These are phyloP conservation scores for Ennomos fuscantarius DNA, from an alignment of 2,888 invertebrate genomes.

Conservation along the genomic window DNA sequence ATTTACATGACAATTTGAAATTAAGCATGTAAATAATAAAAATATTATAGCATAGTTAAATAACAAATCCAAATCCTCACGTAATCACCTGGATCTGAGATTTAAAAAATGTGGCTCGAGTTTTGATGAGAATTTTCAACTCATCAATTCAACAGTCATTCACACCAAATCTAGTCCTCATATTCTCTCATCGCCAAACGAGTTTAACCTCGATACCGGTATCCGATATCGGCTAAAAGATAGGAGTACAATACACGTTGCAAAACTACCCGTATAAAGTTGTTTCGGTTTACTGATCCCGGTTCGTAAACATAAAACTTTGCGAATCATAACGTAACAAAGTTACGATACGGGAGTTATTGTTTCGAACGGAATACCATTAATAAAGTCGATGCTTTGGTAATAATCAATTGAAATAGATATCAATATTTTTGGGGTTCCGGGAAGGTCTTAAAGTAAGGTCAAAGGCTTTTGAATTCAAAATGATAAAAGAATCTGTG, in stretches of 20 bases:
- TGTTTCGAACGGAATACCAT: constrained; percentile 39
- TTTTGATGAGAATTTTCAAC: too few species aligned
- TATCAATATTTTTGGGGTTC: constrained; percentile 8
- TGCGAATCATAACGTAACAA: constrained; percentile 23
- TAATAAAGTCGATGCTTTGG: constrained; percentile 39
- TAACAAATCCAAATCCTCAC: too few species aligned
- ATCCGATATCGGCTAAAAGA: constrained; percentile 14
- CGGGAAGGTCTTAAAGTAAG: too few species aligned
- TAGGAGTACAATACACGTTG: constrained; percentile 19
- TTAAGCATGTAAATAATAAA: too few species aligned
- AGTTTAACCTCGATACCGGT: constrained; percentile 13
- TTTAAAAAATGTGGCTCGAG: too few species aligned
- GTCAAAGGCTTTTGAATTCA: too few species aligned
- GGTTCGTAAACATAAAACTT: constrained; percentile 28
- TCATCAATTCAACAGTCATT: neutral
- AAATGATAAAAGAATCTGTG: too few species aligned
- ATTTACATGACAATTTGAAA: too few species aligned
- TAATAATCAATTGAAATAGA: constrained; percentile 30
- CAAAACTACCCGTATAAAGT: constrained; percentile 29
- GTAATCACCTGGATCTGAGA: too few species aligned
- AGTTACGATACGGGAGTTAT: constrained; percentile 33
- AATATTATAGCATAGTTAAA: too few species aligned
- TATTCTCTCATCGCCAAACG: constrained; percentile 9
- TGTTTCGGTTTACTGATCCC: constrained; percentile 26
- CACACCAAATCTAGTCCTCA: constrained; percentile 3